Evolutionary conservation across 2,888 invertebrate species (phyloP).

Genomic region (Caenorhabditis sinica): DNA sequence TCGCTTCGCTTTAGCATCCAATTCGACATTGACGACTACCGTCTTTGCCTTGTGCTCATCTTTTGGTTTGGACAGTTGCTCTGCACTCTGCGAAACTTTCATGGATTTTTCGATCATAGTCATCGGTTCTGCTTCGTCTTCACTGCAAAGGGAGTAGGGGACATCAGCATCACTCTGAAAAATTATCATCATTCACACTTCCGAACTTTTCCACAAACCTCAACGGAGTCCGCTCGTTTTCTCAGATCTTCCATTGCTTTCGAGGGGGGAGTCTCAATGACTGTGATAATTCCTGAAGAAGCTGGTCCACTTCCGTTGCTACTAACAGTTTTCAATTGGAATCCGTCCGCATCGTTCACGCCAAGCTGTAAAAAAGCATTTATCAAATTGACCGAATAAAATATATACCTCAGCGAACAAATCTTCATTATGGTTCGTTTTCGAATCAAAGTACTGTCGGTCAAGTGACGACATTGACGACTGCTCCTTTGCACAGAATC

Average conservation of each 20-base stretch:
- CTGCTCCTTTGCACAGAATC: constrained; percentile 59
- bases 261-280: constrained; percentile 32
- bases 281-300: constrained; percentile 37
- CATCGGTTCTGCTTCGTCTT: constrained; percentile 67
- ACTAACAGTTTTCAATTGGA: constrained; percentile 35
- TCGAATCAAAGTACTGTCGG: constrained; percentile 57
- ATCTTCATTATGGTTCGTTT: constrained; percentile 43
- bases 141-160: constrained; percentile 64
- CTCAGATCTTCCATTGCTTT: constrained; percentile 7
- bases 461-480: constrained; percentile 61
- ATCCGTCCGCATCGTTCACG: constrained; percentile 56
- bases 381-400: too few relatives aligned
- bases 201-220: constrained; percentile 12
- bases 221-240: constrained; percentile 33
- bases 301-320: constrained; percentile 35
- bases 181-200: too few relatives aligned
- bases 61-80: constrained; percentile 35
- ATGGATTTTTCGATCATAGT: constrained; percentile 64
- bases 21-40: constrained; percentile 60
- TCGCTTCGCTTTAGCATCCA: constrained; percentile 50
- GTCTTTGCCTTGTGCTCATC: constrained; percentile 45
- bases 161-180: constrained; percentile 65
- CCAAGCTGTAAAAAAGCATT: constrained; percentile 58
- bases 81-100: constrained; percentile 46
- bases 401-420: constrained; percentile 56